Evolutionary conservation across 2,888 invertebrate genomes (phyloP).

Genomic region (Cryptocephalus moraei): DNA sequence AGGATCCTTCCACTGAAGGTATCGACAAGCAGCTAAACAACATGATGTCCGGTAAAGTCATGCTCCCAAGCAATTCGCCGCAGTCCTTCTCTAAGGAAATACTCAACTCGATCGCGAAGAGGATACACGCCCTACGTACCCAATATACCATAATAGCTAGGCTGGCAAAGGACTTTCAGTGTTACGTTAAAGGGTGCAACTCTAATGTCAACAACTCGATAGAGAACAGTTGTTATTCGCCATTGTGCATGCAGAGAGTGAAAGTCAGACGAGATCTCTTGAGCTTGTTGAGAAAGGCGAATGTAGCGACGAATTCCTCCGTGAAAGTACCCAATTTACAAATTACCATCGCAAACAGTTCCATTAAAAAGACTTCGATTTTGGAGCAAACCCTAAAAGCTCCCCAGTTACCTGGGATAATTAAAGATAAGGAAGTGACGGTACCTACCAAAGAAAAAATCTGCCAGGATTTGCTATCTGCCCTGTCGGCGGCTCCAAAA

Average conservation of each 20-base stretch:
- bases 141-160: conserved; percentile 61
- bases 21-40: conserved; percentile 35
- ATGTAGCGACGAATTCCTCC: conserved; percentile 43
- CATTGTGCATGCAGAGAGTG: conserved; percentile 65
- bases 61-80: conserved; percentile 19
- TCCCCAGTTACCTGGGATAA: conserved; percentile 34
- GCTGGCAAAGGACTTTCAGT: conserved; percentile 61
- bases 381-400: conserved; percentile 60
- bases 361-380: conserved; percentile 51
- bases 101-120: conserved; percentile 50
- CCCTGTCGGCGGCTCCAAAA: conserved; percentile 51
- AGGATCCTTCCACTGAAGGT: conserved; percentile 30
- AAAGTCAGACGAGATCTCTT: conserved; percentile 60
- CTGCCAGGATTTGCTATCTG: conserved; percentile 50
- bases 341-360: conserved; percentile 12
- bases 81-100: conserved; percentile 38
- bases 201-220: conserved; percentile 40
- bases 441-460: conserved; percentile 42
- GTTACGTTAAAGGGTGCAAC: conserved; percentile 64
- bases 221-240: conserved; percentile 65
- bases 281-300: conserved; percentile 51
- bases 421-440: conserved; percentile 13
- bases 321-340: conserved; percentile 36
- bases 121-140: conserved; percentile 56
- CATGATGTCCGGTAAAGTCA: conserved; percentile 36